Conservation (phyloP, 2,888 invertebrate species). For the Euplagia quadripunctaria region DNA sequence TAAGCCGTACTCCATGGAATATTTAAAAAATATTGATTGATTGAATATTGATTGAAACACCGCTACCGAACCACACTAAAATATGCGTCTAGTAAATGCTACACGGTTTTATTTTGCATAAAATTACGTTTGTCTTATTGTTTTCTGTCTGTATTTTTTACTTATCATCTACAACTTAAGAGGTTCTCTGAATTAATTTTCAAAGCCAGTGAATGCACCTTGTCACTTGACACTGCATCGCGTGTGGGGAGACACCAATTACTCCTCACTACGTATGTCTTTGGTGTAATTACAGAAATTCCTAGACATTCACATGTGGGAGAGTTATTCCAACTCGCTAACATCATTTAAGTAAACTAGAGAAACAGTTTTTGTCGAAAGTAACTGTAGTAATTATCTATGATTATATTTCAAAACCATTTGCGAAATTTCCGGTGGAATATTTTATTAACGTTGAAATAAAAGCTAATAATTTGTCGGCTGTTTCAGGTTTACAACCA, state of each 20-base stretch:
- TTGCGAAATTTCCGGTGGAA: not conserved
- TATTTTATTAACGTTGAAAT: not conserved
- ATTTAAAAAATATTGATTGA: too few species aligned
- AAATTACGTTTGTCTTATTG: too few species aligned
- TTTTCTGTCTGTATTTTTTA: not conserved
- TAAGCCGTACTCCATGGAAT: too few species aligned
- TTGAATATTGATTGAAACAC: too few species aligned
- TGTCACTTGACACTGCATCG: constrained; percentile 49
- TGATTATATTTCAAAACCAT: not conserved
- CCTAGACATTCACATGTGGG: constrained; percentile 72
- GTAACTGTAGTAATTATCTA: not conserved
- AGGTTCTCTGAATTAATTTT: constrained; percentile 35
- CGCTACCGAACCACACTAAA: too few species aligned
- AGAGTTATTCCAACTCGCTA: constrained; percentile 70
- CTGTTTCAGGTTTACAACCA: not conserved
- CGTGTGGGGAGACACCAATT: constrained; percentile 58
- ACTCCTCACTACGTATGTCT: constrained; percentile 56
- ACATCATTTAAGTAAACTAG: constrained; percentile 59
- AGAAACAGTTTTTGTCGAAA: constrained; percentile 2
- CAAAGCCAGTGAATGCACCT: constrained; percentile 37
- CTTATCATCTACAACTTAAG: constrained; percentile 14
- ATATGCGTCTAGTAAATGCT: too few species aligned
- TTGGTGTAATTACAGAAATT: constrained; percentile 72
- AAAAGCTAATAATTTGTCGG: not conserved
- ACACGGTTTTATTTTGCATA: too few species aligned